These are phyloP conservation scores for Tragelaphus buxtoni DNA, from an alignment of 2,113 vertebrate genomes.

Conservation along the genomic window DNA sequence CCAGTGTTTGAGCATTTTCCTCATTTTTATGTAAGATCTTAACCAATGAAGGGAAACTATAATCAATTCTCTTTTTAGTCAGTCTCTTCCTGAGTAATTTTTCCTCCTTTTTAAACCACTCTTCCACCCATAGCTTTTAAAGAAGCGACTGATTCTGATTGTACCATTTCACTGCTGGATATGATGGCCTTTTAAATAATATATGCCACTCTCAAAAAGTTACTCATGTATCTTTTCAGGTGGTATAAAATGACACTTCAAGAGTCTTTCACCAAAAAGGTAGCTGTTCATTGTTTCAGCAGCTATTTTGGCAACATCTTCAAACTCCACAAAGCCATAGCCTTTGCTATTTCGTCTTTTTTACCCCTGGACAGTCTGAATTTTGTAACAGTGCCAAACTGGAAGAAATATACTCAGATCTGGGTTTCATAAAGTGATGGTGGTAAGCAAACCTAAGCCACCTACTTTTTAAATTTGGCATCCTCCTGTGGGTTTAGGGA, in stretches of 20 bases:
- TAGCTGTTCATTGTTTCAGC: background rate
- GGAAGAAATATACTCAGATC: constrained; percentile 87
- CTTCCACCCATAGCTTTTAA: constrained; percentile 80
- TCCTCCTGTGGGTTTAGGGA: background rate
- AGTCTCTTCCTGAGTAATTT: background rate
- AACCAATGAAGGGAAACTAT: background rate
- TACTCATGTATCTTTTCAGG: constrained; percentile 87
- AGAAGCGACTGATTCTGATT: constrained; percentile 76
- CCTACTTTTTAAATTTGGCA: background rate
- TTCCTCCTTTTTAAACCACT: constrained; percentile 57
- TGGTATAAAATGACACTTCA: constrained; percentile 80
- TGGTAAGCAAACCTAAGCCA: constrained; percentile 77
- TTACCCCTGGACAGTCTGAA: constrained; percentile 91
- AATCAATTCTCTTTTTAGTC: background rate
- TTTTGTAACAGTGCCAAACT: constrained; percentile 89
- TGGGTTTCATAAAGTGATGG: constrained; percentile 86
- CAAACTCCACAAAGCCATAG: background rate
- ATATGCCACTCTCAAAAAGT: constrained; percentile 81
- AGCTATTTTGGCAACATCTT: background rate
- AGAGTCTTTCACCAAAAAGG: background rate
- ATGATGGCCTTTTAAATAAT: constrained; percentile 80
- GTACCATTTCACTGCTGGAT: constrained; percentile 86
- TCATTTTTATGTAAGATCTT: background rate
- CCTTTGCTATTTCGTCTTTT: constrained; percentile 64
- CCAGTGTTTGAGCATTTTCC: background rate